Evolutionary conservation across 1,140 invertebrate species (phyloP), one percentile per base, ranked within the genome.

Genomic region (Capitella teleta): DNA sequence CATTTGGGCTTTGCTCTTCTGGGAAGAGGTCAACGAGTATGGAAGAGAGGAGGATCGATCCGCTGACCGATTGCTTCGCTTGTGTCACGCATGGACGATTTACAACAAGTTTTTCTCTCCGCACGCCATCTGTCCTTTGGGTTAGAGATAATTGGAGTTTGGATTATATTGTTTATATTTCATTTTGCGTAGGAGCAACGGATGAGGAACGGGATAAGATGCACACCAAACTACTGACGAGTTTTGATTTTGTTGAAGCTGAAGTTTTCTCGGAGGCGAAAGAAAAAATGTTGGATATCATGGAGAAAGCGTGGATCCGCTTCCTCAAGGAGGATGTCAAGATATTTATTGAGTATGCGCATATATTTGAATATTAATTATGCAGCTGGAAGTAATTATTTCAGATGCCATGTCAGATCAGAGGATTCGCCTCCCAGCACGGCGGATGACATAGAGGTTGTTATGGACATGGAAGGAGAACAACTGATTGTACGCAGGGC

Each of bases 241-340:
- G 64, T 6, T 57, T 57, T 41, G 62, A 70, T 42, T 67, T 62
- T 54, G 59, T 72, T 14, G 60, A 62, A 6, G 59, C 63, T 8
- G 54, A 58, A 19, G 44, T 67, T 14, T 70, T 69, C 52, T 54
- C 63, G 26, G 42, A 26, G 37, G 58, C 61, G 28, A 63, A 67
- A 54, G 52, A 58, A 23, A 57, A 61, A 42, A 57, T 60, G 5
- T 58, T 66, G 34, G 57, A 60, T 32, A 50, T 49, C 19, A 51
- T 73, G 34, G 62, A 70, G 52, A 52, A 62, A 16, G 57, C 60
- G 3, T 73, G 70, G 70, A 56, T 67, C 12, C 47, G 57, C 28
- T 71, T 54, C 41, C 60, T 73, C 0, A 68, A 72, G 47, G 64
- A 73, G 23, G 70, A 73, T 48, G 57, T 72, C 3, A 67, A 68